Conservation (phyloP, 2,888 invertebrate species). For the Teleiodes luculella region DNA sequence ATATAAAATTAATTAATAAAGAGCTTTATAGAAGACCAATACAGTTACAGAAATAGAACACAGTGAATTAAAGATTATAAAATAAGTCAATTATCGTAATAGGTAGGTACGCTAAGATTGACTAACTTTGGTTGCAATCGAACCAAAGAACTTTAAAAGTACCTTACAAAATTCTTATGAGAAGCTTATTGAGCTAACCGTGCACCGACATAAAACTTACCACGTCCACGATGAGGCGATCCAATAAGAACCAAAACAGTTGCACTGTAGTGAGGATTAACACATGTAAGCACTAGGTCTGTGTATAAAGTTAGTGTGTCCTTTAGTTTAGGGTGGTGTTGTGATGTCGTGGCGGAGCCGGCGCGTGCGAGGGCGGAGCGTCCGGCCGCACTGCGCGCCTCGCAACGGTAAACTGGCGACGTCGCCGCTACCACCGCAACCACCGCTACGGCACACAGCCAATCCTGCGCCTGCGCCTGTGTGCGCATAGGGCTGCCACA, state of each 20-base stretch:
- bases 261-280: constrained; percentile 37
- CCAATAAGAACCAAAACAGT: constrained; percentile 72
- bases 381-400: constrained; percentile 78
- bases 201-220: constrained; percentile 42
- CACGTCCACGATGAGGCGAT: constrained; percentile 58
- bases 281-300: constrained; percentile 73
- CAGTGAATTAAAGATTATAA: not conserved
- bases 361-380: constrained; percentile 29
- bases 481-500: too few species aligned
- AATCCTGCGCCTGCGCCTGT: constrained; percentile 66
- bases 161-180: not conserved
- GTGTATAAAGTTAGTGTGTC: constrained; percentile 39
- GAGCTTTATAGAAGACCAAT: too few species aligned
- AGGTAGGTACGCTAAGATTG: not conserved
- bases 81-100: not conserved
- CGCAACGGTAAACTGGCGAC: constrained; percentile 75
- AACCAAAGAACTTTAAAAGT: not conserved
- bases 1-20: not conserved
- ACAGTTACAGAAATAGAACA: not conserved
- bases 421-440: constrained; percentile 35
- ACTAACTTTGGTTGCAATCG: not conserved
- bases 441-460: constrained; percentile 69
- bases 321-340: constrained; percentile 16
- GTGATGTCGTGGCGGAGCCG: constrained; percentile 45
- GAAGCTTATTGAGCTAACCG: constrained; percentile 3